These are phyloP conservation scores for Cantharis flavilabris DNA, from an alignment of 2,888 invertebrate species.

Conservation along the genomic window DNA sequence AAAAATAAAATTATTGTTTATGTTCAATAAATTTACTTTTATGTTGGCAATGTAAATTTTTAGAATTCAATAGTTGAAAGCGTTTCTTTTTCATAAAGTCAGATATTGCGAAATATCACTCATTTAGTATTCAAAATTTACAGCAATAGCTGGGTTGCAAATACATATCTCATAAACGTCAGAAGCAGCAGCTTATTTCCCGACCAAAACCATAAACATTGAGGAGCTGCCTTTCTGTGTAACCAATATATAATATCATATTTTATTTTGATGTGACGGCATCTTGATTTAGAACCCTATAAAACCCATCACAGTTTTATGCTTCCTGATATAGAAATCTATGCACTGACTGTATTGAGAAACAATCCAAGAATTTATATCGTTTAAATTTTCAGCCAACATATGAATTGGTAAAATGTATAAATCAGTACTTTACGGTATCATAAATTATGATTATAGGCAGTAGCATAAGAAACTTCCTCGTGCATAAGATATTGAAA, in stretches of 20 bases:
- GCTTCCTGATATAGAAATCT: constrained; percentile 39
- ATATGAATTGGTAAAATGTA: neutral
- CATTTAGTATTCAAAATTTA: constrained; percentile 39
- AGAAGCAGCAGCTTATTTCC: constrained; percentile 50
- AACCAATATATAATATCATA: constrained; percentile 53
- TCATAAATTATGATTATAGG: neutral
- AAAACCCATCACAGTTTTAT: constrained; percentile 49
- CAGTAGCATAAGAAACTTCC: neutral
- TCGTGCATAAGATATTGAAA: neutral
- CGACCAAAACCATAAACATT: constrained; percentile 50
- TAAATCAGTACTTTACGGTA: neutral
- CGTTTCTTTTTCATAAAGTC: constrained; percentile 34
- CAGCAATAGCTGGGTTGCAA: constrained; percentile 33
- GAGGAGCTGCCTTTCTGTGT: constrained; percentile 52
- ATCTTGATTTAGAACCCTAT: constrained; percentile 52
- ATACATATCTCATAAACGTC: constrained; percentile 56
- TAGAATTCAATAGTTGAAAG: constrained; percentile 3
- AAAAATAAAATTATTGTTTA: neutral
- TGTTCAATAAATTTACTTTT: neutral
- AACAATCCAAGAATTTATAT: constrained; percentile 24
- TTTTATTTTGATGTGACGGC: constrained; percentile 54
- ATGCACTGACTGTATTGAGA: constrained; percentile 30
- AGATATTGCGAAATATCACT: constrained; percentile 36
- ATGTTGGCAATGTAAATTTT: neutral
- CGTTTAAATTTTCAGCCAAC: neutral